Base-by-base conservation (phyloP, 23 tunicate species). In the Trididemnum clinides region DNA sequence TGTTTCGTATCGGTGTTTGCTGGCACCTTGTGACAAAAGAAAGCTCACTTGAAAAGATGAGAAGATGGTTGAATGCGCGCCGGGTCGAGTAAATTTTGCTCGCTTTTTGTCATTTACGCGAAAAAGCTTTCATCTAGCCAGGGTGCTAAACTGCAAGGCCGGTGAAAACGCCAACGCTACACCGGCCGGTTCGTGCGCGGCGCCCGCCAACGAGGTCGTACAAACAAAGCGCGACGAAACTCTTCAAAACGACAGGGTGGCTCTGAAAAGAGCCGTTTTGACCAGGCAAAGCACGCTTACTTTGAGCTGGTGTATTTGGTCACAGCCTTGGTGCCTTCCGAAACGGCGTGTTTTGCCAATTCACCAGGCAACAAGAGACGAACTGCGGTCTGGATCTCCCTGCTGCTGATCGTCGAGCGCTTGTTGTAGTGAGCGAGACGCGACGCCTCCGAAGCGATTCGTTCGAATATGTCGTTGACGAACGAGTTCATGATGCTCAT, bases 401-500 rank as follows among this genome's bases (percentile, higher is more conserved):
- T 87, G 35, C 86, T 85, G 81, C 90, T 85, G 87, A 90, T 86
- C 32, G 96, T 90, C 20, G 87, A 81, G 1, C 90, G 89, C 51
- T 86, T 71, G 96, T 90, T 90, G 90, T 86, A 90, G 34, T 36
- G 70, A 38, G 71, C 58, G 50, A 90, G 78, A 31, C 95, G 85
- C 25, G 95, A 62, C 33, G 95, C 72, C 38, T 90, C 95, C 19
- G 30, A 49, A 23, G 95, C 95, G 21, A 90, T 72, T 33, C 89
- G 71, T 50, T 90, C 96, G 79, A 90, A 90, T 51, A 87, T 28
- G 62, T 82, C 91, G 83, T 84, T 71, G 54, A 91, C 91, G 33
- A 91, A 91, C 19, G 96, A 90, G 39, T 90, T 90, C 96, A 86
- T 90, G 90, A 90, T 90, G 81, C 54, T 83, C 92, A 88, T 88